Percentiles rank a stretch among this genome's conserved stretches.
These are phyloP conservation scores for Coilia nasus DNA, from an alignment of 2,797 vertebrate species.

Conservation along the genomic window DNA sequence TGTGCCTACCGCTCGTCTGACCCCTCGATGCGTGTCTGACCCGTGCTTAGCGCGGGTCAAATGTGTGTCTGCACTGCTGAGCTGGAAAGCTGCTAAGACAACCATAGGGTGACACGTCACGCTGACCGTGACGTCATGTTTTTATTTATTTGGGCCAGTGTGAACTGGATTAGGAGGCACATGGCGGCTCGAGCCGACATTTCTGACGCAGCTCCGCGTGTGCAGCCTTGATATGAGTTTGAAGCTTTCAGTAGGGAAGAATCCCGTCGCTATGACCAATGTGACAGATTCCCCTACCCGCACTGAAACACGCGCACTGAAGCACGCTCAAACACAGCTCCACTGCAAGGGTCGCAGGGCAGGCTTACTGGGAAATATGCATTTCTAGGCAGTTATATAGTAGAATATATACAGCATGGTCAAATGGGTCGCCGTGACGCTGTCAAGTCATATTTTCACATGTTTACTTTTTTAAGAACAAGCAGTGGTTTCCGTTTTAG, in stretches of 20 bases:
- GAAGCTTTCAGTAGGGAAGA: not conserved
- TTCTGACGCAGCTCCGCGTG: not conserved
- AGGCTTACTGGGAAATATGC: not conserved
- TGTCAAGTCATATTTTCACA: not conserved
- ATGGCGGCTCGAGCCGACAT: not conserved
- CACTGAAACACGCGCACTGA: not conserved
- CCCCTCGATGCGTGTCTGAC: too few species aligned
- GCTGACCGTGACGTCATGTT: not conserved
- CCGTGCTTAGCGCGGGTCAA: too few species aligned
- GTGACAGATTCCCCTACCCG: not conserved
- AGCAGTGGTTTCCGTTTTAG: not conserved
- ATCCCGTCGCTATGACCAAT: not conserved
- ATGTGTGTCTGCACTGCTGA: not conserved
- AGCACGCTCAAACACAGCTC: not conserved
- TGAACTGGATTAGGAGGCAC: not conserved
- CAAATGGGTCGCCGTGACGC: not conserved
- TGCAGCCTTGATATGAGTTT: not conserved
- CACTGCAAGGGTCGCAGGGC: not conserved
- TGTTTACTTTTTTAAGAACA: not conserved
- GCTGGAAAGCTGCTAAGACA: not conserved
- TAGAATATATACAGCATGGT: not conserved
- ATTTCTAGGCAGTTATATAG: not conserved
- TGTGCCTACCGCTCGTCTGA: not conserved
- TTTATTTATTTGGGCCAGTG: not conserved
- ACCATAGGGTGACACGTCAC: not conserved